Base-by-base conservation (phyloP, 1,140 invertebrate species). In the Calliphora vicina region DNA sequence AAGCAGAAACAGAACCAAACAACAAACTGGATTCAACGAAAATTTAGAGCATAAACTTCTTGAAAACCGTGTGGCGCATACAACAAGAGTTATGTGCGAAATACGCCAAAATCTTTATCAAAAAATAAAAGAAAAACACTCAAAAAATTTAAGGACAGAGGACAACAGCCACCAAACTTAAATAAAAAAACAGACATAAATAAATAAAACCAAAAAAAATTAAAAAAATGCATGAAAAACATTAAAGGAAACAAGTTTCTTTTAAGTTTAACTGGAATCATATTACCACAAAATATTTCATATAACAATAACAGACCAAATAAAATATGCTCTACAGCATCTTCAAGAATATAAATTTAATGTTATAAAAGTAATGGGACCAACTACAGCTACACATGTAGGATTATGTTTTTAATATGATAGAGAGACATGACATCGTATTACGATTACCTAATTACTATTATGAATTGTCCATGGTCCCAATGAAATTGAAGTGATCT, bases 1-100 rank as follows among this genome's bases (percentile, higher is more conserved):
- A 57, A 57, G n/a, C n/a, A n/a, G n/a, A 57, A 57, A 17, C 0
- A 57, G 13, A n/a, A 17, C 23, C 61, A 67, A n/a, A 67, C 61
- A 67, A 23, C 45, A 57, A 57, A 57, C 13, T 17, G 17, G 10
- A 57, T n/a, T 2, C 5, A 17, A 57, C 15, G 1, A 67, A 67
- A 67, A 67, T 67, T 67, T 23, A 67, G 61, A 67, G n/a, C 61
- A 67, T 10, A 67, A 67, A 67, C 61, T 67, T 67, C 61, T 67
- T 67, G n/a, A 67, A 67, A 67, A 67, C 61, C n/a, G 61, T 67
- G 61, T 67, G 61, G 61, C 61, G 61, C 61, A 67, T 67, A 67
- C n/a, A 23, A 67, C 61, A 67, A 67, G 61, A 67, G 23, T 67
- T 67, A 67, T 67, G 61, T 67, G 61, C 61, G 61, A 67, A 67